phyloP scores from a whole-genome alignment of 1,140 invertebrate genomes.

The Ptiloglossa arizonensis region DNA sequence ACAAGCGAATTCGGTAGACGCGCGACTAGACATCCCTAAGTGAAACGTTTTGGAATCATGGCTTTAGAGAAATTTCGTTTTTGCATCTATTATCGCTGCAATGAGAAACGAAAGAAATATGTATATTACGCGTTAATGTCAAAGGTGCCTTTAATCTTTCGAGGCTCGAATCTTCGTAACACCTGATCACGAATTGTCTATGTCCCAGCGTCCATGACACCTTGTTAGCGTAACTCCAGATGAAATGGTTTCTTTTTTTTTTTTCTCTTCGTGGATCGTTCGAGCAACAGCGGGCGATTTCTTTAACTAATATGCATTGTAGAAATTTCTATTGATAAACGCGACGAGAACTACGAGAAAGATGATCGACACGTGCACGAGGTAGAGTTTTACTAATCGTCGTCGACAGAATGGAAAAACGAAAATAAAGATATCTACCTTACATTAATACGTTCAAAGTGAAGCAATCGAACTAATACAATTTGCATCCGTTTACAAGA shows the following conservation, averaged over 20 bases:
- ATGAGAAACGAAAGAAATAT: not conserved
- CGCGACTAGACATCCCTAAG: too few species aligned
- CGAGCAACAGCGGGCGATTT: slow-evolving; percentile 35
- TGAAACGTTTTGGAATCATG: too few species aligned
- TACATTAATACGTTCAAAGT: slow-evolving; percentile 33
- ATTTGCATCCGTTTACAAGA: slow-evolving; percentile 27
- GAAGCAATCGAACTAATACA: slow-evolving; percentile 32
- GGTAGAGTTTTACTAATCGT: slow-evolving; percentile 42
- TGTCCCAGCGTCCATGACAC: too few species aligned
- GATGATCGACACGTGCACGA: slow-evolving; percentile 45
- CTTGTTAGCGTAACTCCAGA: not conserved
- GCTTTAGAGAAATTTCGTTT: not conserved
- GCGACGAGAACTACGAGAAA: slow-evolving; percentile 34
- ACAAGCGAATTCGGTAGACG: too few species aligned
- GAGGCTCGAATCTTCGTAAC: not conserved
- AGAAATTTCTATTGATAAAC: slow-evolving; percentile 34
- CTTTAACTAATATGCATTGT: not conserved
- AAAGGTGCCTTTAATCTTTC: not conserved
- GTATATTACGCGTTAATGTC: not conserved
- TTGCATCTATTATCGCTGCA: too few species aligned
- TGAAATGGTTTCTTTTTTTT: too few species aligned
- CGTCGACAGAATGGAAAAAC: slow-evolving; percentile 32
- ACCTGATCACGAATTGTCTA: not conserved
- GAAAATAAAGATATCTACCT: slow-evolving; percentile 18
- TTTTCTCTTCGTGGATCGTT: slow-evolving; percentile 20